phyloP scores from a whole-genome alignment of 2,113 vertebrate species.

The Rhynchomys soricoides region DNA sequence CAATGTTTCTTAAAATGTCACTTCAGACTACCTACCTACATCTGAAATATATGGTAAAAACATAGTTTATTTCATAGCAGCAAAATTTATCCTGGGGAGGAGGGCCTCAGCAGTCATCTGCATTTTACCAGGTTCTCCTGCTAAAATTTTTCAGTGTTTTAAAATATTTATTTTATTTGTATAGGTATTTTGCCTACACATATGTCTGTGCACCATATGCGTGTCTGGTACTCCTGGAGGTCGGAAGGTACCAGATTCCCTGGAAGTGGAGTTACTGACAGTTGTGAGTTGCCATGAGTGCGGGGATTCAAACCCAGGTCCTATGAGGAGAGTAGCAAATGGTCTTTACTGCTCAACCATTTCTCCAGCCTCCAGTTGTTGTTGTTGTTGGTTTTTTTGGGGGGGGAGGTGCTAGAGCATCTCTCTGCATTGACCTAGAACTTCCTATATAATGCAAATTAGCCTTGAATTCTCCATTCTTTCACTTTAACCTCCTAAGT shows the following conservation, averaged over 20 bases:
- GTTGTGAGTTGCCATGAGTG: neutral
- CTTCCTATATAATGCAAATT: neutral
- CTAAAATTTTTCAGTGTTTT: neutral
- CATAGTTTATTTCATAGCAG: slow-evolving; percentile 17
- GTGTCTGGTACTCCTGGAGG: neutral
- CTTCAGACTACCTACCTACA: neutral
- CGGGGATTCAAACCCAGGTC: neutral
- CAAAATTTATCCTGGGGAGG: neutral
- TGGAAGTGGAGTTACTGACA: neutral
- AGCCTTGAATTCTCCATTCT: neutral
- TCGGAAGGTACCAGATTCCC: neutral
- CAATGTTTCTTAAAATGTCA: slow-evolving; percentile 20
- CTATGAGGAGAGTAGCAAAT: neutral
- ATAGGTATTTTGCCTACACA: neutral
- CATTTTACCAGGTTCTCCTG: neutral
- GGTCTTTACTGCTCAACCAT: neutral
- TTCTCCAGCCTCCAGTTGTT: neutral
- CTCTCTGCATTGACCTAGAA: neutral
- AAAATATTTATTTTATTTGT: neutral
- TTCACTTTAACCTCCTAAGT: neutral
- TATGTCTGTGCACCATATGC: neutral
- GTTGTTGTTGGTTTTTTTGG: neutral
- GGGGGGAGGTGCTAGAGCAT: neutral
- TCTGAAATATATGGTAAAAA: slow-evolving; percentile 8
- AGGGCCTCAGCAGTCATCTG: neutral